These are phyloP conservation scores for Gymnogyps californianus DNA, from an alignment of 2,113 vertebrate genomes.

Conservation along the genomic window DNA sequence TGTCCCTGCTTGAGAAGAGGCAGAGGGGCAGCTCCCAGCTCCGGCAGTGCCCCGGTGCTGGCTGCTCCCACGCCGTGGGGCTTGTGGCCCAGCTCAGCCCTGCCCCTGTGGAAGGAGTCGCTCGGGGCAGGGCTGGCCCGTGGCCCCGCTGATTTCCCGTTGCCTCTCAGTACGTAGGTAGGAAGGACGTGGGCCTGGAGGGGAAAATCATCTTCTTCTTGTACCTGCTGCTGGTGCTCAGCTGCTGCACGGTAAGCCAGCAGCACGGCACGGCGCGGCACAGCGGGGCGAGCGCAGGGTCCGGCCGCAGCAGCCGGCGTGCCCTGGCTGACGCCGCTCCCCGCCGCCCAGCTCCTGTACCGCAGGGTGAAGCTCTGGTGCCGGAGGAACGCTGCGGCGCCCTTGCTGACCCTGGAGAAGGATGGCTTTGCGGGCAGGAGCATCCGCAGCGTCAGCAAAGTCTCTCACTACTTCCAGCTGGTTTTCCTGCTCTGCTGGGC, in stretches of 20 bases:
- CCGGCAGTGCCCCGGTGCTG: background rate
- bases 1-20: background rate
- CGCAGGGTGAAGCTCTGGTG: conserved; percentile 69
- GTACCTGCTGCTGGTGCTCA: conserved; percentile 63
- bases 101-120: too few relatives aligned
- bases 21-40: background rate
- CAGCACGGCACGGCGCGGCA: rapidly evolving
- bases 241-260: conserved; percentile 68
- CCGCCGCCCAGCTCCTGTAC: conserved; percentile 71
- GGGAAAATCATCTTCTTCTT: conserved; percentile 42
- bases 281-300: rapidly evolving
- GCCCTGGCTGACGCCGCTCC: background rate
- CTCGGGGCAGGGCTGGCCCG: background rate
- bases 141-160: rapidly evolving
- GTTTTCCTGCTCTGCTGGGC: conserved; percentile 80
- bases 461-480: conserved; percentile 69
- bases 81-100: background rate
- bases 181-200: background rate
- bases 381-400: background rate
- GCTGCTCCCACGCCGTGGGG: background rate
- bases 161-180: background rate
- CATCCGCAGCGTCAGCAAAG: conserved; percentile 21
- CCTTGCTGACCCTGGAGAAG: conserved; percentile 50
- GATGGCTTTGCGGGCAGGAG: conserved; percentile 46
- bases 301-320: rapidly evolving